phyloP scores from a whole-genome alignment of 2,113 vertebrate species.

The Calidris pygmaea region DNA sequence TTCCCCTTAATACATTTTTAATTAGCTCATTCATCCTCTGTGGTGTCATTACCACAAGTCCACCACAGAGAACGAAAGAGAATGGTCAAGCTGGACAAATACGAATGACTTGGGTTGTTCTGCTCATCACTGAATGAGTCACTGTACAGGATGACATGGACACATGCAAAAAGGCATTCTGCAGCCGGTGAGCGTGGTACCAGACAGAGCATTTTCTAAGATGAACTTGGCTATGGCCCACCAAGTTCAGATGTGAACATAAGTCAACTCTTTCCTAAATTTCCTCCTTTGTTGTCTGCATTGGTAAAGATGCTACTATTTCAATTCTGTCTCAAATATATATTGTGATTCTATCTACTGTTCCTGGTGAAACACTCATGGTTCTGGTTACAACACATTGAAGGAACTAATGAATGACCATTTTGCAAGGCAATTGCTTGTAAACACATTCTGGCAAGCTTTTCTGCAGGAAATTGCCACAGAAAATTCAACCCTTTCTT shows the following conservation, averaged over 20 bases:
- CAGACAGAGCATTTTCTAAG: neutral
- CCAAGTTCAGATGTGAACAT: neutral
- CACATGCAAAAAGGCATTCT: neutral
- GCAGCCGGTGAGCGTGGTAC: neutral
- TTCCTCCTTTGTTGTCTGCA: neutral
- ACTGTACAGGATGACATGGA: neutral
- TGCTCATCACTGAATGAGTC: neutral
- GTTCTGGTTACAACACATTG: neutral
- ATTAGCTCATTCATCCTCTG: neutral
- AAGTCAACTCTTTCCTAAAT: neutral
- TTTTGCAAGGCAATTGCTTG: neutral
- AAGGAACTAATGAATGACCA: neutral
- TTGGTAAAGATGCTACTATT: neutral
- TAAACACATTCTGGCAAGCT: neutral
- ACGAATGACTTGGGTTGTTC: neutral
- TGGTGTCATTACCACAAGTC: neutral
- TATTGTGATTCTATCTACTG: neutral
- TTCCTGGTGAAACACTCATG: neutral
- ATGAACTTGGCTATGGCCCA: neutral
- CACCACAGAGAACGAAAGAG: neutral
- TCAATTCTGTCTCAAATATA: neutral
- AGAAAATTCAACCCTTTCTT: neutral
- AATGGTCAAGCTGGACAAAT: neutral
- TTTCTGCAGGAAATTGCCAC: neutral
- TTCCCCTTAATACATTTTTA: conserved; percentile 4